Evolutionary conservation across 2,113 vertebrate genomes (phyloP).

Genomic region (Microtus oregoni): DNA sequence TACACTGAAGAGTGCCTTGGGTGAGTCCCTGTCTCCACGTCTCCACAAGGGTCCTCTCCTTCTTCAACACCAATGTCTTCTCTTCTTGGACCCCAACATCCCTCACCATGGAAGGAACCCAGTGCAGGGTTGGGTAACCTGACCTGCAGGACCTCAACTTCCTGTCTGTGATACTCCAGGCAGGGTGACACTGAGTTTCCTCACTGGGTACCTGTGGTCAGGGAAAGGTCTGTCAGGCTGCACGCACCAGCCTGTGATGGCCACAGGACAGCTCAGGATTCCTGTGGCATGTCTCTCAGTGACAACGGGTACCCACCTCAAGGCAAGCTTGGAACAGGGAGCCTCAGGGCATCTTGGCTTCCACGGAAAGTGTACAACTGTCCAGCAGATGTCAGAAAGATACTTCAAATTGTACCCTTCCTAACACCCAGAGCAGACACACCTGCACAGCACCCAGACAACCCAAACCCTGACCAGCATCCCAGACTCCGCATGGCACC

Average conservation of each 20-base stretch:
- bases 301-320: not conserved
- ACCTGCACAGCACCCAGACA: not conserved
- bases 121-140: not conserved
- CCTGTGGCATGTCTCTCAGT: rapidly evolving
- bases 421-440: not conserved
- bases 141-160: not conserved
- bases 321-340: not conserved
- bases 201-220: not conserved
- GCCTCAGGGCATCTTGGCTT: not conserved
- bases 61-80: not conserved
- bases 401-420: not conserved
- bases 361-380: not conserved
- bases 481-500: not conserved
- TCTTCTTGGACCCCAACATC: not conserved
- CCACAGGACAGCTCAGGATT: not conserved
- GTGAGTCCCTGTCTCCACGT: not conserved
- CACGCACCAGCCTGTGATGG: not conserved
- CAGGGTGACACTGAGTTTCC: not conserved
- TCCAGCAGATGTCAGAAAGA: not conserved
- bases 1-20: not conserved
- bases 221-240: not conserved
- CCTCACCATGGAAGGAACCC: not conserved
- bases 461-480: not conserved
- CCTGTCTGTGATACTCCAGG: not conserved
- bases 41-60: not conserved